Evolutionary conservation across 2,113 vertebrate genomes (phyloP).

Genomic region (Cyprinodon tularosa): DNA sequence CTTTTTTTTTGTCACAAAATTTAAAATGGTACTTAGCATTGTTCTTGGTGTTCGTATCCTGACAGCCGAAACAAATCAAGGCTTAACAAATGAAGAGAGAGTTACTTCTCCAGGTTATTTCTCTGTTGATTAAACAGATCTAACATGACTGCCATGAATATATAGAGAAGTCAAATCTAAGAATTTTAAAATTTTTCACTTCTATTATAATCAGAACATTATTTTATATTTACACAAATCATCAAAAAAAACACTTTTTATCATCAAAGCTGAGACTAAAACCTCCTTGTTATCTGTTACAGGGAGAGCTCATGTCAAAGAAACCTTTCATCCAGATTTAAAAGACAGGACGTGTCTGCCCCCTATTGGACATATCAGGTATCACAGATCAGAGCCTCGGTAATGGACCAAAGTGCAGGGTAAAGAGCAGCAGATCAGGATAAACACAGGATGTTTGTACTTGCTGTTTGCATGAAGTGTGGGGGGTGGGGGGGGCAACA

Average conservation of each 20-base stretch:
- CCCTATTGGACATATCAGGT: conserved; percentile 44
- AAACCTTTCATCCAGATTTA: conserved; percentile 13
- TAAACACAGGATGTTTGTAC: conserved; percentile 1
- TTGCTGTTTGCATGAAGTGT: conserved; percentile 12
- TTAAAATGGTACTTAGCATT: too few species aligned
- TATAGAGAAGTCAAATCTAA: background rate
- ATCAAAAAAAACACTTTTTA: background rate
- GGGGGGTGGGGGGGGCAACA: conserved; percentile 30
- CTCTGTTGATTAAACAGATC: background rate
- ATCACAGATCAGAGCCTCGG: conserved; percentile 20
- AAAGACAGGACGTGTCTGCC: conserved; percentile 19
- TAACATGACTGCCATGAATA: background rate
- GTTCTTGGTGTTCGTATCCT: background rate
- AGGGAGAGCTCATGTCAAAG: conserved; percentile 1
- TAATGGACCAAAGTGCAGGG: conserved; percentile 13
- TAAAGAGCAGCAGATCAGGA: conserved; percentile 24
- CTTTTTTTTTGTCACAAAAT: too few species aligned
- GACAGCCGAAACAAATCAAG: background rate
- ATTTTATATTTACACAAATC: background rate
- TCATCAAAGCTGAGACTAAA: background rate
- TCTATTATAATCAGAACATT: background rate
- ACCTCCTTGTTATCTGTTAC: background rate
- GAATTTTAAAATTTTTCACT: background rate
- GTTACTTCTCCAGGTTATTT: background rate
- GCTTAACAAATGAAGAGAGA: background rate